These are phyloP conservation scores for Pongo pygmaeus DNA, from an alignment of 2,113 vertebrate species.

Conservation along the genomic window DNA sequence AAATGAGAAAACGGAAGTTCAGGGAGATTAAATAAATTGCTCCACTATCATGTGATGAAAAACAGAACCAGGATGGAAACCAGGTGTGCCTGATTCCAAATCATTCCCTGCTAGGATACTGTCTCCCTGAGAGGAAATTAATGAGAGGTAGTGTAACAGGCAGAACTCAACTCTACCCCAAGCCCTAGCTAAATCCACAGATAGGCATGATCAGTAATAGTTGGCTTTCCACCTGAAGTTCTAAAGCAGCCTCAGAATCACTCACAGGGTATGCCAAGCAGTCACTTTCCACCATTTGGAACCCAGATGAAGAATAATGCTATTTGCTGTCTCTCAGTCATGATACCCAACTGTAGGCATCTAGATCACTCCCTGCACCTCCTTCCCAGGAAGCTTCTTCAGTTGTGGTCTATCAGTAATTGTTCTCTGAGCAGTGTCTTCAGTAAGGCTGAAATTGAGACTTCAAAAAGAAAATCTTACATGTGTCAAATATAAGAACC, in stretches of 20 bases:
- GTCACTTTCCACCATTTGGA: background rate
- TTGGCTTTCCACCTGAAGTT: background rate
- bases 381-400: background rate
- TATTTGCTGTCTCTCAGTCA: background rate
- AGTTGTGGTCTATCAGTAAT: background rate
- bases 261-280: too few species aligned
- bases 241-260: background rate
- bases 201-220: background rate
- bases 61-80: background rate
- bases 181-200: background rate
- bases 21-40: background rate
- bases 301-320: background rate
- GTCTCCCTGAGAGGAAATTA: background rate
- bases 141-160: background rate
- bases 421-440: background rate
- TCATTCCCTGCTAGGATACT: background rate
- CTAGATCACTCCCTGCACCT: background rate
- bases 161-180: background rate
- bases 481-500: slow-evolving; percentile 32
- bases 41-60: background rate
- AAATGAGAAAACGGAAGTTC: background rate
- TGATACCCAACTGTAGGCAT: background rate
- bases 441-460: background rate
- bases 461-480: background rate
- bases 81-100: background rate